These are phyloP conservation scores for Polymixis lichenea DNA, from an alignment of 2,888 invertebrate species.

Conservation along the genomic window DNA sequence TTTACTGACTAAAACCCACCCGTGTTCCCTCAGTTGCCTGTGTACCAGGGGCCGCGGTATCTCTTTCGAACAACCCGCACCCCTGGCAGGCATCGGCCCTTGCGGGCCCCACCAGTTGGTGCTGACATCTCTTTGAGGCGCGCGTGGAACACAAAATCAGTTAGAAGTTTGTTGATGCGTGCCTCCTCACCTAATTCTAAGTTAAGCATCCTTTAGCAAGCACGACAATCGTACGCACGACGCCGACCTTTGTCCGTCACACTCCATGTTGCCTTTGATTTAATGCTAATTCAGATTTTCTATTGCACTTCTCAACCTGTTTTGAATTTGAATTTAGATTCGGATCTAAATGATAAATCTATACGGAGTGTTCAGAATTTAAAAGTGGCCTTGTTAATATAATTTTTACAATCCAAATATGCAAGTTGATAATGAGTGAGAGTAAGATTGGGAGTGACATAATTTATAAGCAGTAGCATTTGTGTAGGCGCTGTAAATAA, in stretches of 20 bases:
- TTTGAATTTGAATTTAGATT: constrained; percentile 8
- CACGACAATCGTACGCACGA: constrained; percentile 57
- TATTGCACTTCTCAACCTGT: background rate
- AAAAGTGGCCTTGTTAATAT: background rate
- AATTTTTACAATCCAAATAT: background rate
- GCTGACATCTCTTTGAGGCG: too few species aligned
- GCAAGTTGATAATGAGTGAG: background rate
- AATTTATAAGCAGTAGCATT: background rate
- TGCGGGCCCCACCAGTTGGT: too few species aligned
- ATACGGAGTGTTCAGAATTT: background rate
- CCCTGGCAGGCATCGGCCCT: too few species aligned
- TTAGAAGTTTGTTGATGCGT: background rate
- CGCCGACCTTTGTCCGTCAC: constrained; percentile 47
- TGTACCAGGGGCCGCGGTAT: too few species aligned
- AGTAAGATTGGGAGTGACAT: background rate
- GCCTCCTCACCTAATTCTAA: constrained; percentile 23
- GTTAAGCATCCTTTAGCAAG: background rate
- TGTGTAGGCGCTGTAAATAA: background rate
- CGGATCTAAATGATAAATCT: background rate
- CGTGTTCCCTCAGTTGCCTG: too few species aligned
- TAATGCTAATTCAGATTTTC: constrained; percentile 29
- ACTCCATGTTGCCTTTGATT: constrained; percentile 18
- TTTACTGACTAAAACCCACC: too few species aligned
- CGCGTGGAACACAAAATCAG: too few species aligned
- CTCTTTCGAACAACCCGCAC: too few species aligned